Percentiles rank a stretch among this genome's conserved stretches.
Conservation (phyloP, 2,888 invertebrate species). For the Hemistola chrysoprasaria region DNA sequence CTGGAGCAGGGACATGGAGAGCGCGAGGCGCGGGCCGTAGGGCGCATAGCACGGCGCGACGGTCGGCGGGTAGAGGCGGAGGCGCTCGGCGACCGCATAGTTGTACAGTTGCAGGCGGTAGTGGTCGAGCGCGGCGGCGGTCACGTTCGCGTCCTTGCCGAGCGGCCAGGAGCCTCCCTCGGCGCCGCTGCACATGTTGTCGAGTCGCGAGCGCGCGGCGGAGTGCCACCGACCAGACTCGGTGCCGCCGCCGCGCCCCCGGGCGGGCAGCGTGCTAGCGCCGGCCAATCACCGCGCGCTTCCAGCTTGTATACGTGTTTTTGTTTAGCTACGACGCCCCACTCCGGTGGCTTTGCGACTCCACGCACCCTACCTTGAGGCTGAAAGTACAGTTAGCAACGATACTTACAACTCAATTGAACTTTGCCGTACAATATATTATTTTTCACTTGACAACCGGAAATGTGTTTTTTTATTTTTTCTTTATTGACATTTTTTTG, state of each 20-base stretch:
- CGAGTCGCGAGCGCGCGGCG: conserved; percentile 57
- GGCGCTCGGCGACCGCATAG: conserved; percentile 92
- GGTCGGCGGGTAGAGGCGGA: conserved; percentile 86
- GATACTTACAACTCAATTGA: conserved; percentile 28
- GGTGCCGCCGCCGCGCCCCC: conserved; percentile 34
- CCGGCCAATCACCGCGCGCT: conserved; percentile 61
- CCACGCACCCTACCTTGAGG: conserved; percentile 73
- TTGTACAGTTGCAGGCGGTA: conserved; percentile 93
- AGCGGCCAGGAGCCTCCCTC: conserved; percentile 77
- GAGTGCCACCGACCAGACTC: conserved; percentile 39
- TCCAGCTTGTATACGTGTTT: conserved; percentile 76
- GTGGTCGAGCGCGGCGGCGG: conserved; percentile 86
- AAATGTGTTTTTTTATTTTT: conserved; percentile 11
- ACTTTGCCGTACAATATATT: no score
- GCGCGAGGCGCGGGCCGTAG: conserved; percentile 84
- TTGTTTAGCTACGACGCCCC: conserved; percentile 83
- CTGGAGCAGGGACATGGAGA: conserved; percentile 87
- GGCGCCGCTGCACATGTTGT: conserved; percentile 78
- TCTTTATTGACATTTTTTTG: conserved; percentile 1
- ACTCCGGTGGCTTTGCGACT: conserved; percentile 68
- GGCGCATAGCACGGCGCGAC: conserved; percentile 82
- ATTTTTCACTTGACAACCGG: no score
- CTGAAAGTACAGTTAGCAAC: conserved; percentile 56
- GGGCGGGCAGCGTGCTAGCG: conserved; percentile 31
- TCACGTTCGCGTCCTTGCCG: conserved; percentile 71